A percentile compares a stretch with the other conserved stretches of the same genome.
These are phyloP conservation scores for Champsocephalus gunnari DNA, from an alignment of 2,797 vertebrate genomes.

Conservation along the genomic window DNA sequence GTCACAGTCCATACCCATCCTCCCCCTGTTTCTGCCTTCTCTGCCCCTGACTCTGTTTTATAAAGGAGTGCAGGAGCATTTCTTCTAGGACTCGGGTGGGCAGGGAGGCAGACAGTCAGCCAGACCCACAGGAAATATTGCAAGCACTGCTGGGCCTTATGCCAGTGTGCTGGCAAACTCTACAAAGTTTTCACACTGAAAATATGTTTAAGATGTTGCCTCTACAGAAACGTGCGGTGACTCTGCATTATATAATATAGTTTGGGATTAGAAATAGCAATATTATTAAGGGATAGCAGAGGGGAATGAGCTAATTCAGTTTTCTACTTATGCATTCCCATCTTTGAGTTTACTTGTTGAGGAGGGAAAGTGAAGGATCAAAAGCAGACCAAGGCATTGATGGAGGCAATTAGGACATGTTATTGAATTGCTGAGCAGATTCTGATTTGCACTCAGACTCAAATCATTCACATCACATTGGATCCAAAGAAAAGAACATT, in stretches of 20 bases:
- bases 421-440: slow-evolving; percentile 20
- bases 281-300: slow-evolving; percentile 26
- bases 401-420: slow-evolving; percentile 21
- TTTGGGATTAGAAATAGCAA: slow-evolving; percentile 45
- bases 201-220: slow-evolving; percentile 75
- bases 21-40: slow-evolving; percentile 56
- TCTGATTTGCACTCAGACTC: slow-evolving; percentile 12
- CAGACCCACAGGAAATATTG: slow-evolving; percentile 67
- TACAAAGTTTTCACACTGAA: slow-evolving; percentile 62
- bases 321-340: slow-evolving; percentile 54
- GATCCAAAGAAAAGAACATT: slow-evolving; percentile 36
- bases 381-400: slow-evolving; percentile 5
- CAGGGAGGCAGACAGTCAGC: slow-evolving; percentile 55
- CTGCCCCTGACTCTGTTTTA: slow-evolving; percentile 44
- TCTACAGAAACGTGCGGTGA: slow-evolving; percentile 50
- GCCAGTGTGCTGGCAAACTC: slow-evolving; percentile 67
- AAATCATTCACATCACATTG: slow-evolving; percentile 29
- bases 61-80: slow-evolving; percentile 51
- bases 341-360: slow-evolving; percentile 65
- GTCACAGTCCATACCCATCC: slow-evolving; percentile 60
- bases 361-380: slow-evolving; percentile 20
- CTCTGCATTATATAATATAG: slow-evolving; percentile 70
- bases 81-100: slow-evolving; percentile 38
- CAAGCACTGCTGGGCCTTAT: slow-evolving; percentile 60
- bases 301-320: slow-evolving; percentile 45